These are phyloP conservation scores for Gorsachius goisagi DNA, from an alignment of 2,113 vertebrate genomes.

Conservation along the genomic window DNA sequence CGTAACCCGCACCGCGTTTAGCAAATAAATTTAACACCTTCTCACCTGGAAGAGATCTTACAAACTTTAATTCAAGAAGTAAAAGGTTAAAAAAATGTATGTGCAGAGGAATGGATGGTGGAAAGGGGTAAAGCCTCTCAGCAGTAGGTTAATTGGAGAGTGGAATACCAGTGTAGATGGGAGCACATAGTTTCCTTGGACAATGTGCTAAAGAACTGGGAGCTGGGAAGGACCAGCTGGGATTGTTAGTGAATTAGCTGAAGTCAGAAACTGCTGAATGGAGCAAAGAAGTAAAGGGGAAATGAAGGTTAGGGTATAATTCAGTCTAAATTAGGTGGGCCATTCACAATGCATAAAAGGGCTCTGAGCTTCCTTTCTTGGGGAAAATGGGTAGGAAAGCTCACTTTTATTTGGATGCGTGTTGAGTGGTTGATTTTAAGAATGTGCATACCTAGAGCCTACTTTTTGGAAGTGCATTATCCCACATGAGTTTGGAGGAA, in stretches of 20 bases:
- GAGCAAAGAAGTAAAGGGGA: conserved; percentile 81
- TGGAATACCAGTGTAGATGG: conserved; percentile 63
- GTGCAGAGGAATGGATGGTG: conserved; percentile 75
- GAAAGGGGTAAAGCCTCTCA: conserved; percentile 60
- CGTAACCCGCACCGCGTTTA: not conserved
- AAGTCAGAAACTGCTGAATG: conserved; percentile 90
- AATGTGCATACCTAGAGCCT: conserved; percentile 85
- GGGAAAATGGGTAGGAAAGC: conserved; percentile 89
- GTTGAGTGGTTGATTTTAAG: conserved; percentile 61
- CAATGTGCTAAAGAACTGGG: conserved; percentile 78
- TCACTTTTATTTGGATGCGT: conserved; percentile 86
- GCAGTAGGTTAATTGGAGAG: conserved; percentile 85
- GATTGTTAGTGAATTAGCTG: conserved; percentile 88
- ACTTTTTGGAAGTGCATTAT: conserved; percentile 76
- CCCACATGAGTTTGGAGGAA: conserved; percentile 37
- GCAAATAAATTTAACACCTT: not conserved
- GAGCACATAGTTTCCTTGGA: conserved; percentile 61
- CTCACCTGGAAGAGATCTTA: conserved; percentile 31
- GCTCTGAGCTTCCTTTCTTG: conserved; percentile 82
- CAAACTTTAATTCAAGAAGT: conserved; percentile 49
- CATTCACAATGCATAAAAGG: conserved; percentile 89
- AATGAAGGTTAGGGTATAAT: conserved; percentile 87
- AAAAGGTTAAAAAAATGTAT: conserved; percentile 58
- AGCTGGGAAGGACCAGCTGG: conserved; percentile 78
- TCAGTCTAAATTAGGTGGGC: conserved; percentile 88